Conservation (phyloP, 2,797 vertebrate genomes). For the Ptychobarbus kaznakovi region DNA sequence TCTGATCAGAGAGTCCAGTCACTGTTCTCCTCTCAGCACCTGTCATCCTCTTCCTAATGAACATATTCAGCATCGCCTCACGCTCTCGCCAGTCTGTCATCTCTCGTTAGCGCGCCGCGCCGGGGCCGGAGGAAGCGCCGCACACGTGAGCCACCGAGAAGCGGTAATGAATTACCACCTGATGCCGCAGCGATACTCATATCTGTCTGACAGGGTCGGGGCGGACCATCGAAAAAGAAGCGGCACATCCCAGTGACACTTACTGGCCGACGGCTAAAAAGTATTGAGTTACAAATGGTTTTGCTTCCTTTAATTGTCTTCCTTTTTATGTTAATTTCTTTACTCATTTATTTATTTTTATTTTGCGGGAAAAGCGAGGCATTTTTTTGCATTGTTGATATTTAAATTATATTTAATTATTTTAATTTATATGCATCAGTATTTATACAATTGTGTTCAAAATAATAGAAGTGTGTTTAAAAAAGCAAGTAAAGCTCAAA, state of each 20-base stretch:
- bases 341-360: not conserved
- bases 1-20: constrained; percentile 47
- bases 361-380: not conserved
- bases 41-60: constrained; percentile 58
- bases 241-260: not conserved
- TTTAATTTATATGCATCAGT: not conserved
- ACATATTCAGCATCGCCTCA: constrained; percentile 45
- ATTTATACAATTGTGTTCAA: not conserved
- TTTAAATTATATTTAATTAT: not conserved
- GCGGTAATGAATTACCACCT: constrained; percentile 45
- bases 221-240: constrained; percentile 6
- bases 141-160: constrained; percentile 38
- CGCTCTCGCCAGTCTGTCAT: constrained; percentile 47
- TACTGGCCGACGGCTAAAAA: not conserved
- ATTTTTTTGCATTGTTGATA: not conserved
- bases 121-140: constrained; percentile 8
- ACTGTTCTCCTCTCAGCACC: constrained; percentile 33
- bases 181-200: constrained; percentile 12
- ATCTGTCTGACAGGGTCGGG: constrained; percentile 7
- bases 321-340: not conserved
- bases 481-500: too few relatives aligned
- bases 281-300: not conserved
- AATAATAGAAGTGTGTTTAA: too few relatives aligned
- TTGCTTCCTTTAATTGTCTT: too few relatives aligned
- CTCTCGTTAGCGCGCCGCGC: constrained; percentile 45